phyloP scores from a whole-genome alignment of 2,888 invertebrate genomes.

The Synanthedon tipuliformis region DNA sequence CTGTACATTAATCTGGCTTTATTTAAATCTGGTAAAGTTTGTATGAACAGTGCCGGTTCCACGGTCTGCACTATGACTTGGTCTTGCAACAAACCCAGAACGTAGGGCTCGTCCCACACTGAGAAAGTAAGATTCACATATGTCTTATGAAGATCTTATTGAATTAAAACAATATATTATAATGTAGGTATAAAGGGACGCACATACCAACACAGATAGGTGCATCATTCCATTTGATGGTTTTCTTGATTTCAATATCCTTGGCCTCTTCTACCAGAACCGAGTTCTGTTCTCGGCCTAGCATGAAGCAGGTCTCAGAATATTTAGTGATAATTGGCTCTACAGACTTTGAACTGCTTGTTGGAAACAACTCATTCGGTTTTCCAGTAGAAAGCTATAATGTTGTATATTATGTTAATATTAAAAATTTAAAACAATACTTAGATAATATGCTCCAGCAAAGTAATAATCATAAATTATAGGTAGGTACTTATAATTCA shows the following conservation, averaged over 20 bases:
- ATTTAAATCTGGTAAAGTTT: conserved; percentile 80
- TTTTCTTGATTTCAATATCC: conserved; percentile 72
- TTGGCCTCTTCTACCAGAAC: conserved; percentile 84
- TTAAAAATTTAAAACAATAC: too few relatives aligned
- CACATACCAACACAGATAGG: conserved; percentile 76
- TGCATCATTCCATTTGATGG: conserved; percentile 83
- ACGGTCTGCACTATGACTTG: conserved; percentile 88
- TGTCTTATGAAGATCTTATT: neutral
- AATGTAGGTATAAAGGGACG: neutral
- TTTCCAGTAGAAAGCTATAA: conserved; percentile 68
- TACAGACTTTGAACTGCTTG: conserved; percentile 79
- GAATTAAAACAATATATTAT: neutral
- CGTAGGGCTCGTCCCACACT: conserved; percentile 95
- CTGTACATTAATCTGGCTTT: conserved; percentile 80
- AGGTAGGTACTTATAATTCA: too few relatives aligned
- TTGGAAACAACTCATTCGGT: conserved; percentile 86
- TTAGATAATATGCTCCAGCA: too few relatives aligned
- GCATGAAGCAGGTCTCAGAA: conserved; percentile 79
- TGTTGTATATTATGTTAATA: too few relatives aligned
- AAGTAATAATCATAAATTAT: too few relatives aligned
- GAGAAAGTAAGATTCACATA: conserved; percentile 21
- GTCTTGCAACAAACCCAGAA: conserved; percentile 86
- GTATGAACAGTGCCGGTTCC: conserved; percentile 83
- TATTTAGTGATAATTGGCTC: conserved; percentile 88
- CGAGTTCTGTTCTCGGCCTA: conserved; percentile 89